phyloP scores from a whole-genome alignment of 2,888 invertebrate genomes.

The Callimorpha dominula region DNA sequence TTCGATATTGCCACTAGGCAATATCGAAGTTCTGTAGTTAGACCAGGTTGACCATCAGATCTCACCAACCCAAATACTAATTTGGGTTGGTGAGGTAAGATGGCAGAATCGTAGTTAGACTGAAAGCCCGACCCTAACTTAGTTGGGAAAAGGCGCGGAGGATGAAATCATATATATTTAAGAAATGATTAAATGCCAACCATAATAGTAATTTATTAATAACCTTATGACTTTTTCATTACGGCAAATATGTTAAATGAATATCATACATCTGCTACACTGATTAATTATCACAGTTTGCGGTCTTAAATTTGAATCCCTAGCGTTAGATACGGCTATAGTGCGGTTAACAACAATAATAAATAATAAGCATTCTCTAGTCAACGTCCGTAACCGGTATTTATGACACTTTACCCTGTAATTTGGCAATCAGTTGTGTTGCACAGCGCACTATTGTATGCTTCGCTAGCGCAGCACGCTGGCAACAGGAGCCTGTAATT shows the following conservation, averaged over 20 bases:
- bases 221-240: conserved; percentile 25
- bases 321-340: conserved; percentile 52
- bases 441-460: conserved; percentile 69
- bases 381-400: conserved; percentile 64
- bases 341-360: conserved; percentile 66
- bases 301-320: conserved; percentile 46
- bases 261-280: conserved; percentile 26
- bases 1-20: no score
- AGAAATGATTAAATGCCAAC: conserved; percentile 21
- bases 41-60: no score
- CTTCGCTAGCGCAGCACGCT: conserved; percentile 66
- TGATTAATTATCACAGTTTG: conserved; percentile 49
- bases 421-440: conserved; percentile 78
- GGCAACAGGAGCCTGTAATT: conserved; percentile 76
- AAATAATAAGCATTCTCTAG: conserved; percentile 61
- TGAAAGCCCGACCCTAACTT: no score
- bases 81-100: no score
- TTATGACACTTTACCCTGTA: conserved; percentile 82
- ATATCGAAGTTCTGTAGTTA: no score
- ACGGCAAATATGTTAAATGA: conserved; percentile 27
- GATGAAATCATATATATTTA: no score
- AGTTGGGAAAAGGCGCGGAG: no score
- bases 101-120: no score
- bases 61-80: no score
- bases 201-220: conserved; percentile 22